Conservation (phyloP, 2,888 invertebrate species). For the Anoncus sp. region DNA sequence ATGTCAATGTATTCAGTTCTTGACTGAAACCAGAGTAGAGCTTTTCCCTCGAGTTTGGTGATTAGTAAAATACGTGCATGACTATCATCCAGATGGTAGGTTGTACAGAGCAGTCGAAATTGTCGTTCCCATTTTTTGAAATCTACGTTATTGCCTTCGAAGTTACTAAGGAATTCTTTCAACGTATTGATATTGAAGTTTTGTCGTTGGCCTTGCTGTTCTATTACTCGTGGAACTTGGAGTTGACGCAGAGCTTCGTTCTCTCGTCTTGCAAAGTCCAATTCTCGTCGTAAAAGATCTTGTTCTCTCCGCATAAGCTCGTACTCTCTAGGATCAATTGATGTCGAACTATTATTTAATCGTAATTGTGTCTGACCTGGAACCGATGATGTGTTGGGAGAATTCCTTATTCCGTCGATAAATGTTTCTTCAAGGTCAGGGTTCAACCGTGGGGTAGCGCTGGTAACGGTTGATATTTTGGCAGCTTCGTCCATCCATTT, state of each 20-base stretch:
- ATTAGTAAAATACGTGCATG: too few relatives aligned
- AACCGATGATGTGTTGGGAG: too few relatives aligned
- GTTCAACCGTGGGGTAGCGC: too few relatives aligned
- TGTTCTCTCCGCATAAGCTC: constrained; percentile 17
- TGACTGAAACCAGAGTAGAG: constrained; percentile 56
- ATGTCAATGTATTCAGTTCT: constrained; percentile 46
- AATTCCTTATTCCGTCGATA: too few relatives aligned
- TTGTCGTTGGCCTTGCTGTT: background rate
- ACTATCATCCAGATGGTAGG: constrained; percentile 56
- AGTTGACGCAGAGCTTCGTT: too few relatives aligned
- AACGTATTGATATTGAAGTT: constrained; percentile 48
- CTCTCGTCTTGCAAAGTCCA: background rate
- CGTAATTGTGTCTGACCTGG: too few relatives aligned
- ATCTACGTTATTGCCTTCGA: constrained; percentile 39
- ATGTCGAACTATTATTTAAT: too few relatives aligned
- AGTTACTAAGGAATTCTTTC: constrained; percentile 52
- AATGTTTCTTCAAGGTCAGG: too few relatives aligned
- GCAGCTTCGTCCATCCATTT: too few relatives aligned
- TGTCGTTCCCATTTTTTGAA: constrained; percentile 57
- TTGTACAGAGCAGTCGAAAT: constrained; percentile 42
- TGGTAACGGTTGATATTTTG: too few relatives aligned
- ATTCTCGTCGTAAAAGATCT: constrained; percentile 12
- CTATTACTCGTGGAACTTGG: too few relatives aligned
- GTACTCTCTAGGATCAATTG: too few relatives aligned
- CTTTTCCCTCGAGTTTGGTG: constrained; percentile 57